A percentile compares a stretch with the other conserved stretches of the same genome.
phyloP scores from a whole-genome alignment of 2,113 vertebrate species.

The Poecile atricapillus region DNA sequence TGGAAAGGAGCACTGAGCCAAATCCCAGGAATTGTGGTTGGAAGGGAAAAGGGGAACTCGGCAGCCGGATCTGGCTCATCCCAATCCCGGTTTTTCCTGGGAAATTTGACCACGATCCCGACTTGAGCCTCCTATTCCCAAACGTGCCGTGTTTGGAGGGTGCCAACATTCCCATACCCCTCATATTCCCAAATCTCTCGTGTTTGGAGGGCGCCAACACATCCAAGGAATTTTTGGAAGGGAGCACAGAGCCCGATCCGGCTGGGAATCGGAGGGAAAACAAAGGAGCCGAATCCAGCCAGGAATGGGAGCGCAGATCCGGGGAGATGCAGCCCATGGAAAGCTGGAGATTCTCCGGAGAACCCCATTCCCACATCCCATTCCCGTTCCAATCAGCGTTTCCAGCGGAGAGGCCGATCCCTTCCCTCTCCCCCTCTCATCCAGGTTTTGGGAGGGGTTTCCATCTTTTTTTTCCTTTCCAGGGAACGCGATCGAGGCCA shows the following conservation, averaged over 20 bases:
- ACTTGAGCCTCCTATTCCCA: fast-evolving
- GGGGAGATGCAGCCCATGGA: background rate
- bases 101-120: background rate
- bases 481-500: background rate
- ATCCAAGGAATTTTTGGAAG: background rate
- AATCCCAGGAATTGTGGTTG: background rate
- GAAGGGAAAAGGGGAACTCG: background rate
- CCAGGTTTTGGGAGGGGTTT: background rate
- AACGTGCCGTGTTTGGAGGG: fast-evolving
- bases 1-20: fast-evolving
- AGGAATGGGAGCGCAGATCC: fast-evolving
- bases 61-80: background rate
- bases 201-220: fast-evolving
- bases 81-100: background rate
- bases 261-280: background rate
- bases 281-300: too few relatives aligned
- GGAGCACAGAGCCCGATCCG: background rate
- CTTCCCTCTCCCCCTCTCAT: background rate
- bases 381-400: background rate
- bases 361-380: background rate
- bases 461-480: background rate
- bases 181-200: fast-evolving
- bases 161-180: background rate
- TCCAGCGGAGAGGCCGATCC: fast-evolving
- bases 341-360: fast-evolving